phyloP scores from a whole-genome alignment of 2,888 invertebrate species.

The Epirrhoe alternata region DNA sequence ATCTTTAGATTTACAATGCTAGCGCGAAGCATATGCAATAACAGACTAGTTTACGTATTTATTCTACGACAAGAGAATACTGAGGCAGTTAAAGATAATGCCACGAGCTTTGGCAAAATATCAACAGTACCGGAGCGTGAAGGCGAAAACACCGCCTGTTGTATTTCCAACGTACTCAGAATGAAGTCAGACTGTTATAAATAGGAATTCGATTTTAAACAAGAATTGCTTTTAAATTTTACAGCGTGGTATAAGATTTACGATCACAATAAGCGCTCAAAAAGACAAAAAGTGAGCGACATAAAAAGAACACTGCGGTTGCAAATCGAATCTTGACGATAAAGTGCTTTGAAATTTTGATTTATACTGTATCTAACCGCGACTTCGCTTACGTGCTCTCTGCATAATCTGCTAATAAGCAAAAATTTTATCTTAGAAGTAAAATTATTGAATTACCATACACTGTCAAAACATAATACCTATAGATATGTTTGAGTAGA shows the following conservation, averaged over 20 bases:
- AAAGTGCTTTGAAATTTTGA: constrained; percentile 6
- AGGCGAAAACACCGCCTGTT: constrained; percentile 55
- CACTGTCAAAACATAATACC: background rate
- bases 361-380: no score
- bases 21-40: constrained; percentile 12
- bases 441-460: background rate
- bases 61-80: constrained; percentile 5
- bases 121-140: constrained; percentile 54
- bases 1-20: constrained; percentile 4
- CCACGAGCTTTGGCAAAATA: constrained; percentile 57
- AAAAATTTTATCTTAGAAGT: background rate
- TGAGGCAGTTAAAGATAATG: constrained; percentile 38
- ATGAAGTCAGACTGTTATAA: constrained; percentile 75
- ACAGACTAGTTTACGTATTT: constrained; percentile 1
- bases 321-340: constrained; percentile 39
- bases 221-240: constrained; percentile 61
- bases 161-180: constrained; percentile 49
- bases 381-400: no score
- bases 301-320: constrained; percentile 48
- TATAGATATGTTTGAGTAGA: constrained; percentile 1
- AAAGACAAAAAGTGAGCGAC: constrained; percentile 53
- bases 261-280: constrained; percentile 49
- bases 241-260: constrained; percentile 63
- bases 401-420: no score
- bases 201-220: constrained; percentile 69